Percentiles rank a stretch among this genome's conserved stretches.
Conservation (phyloP, 2,113 vertebrate species). For the Gnathonemus longibarbis region DNA sequence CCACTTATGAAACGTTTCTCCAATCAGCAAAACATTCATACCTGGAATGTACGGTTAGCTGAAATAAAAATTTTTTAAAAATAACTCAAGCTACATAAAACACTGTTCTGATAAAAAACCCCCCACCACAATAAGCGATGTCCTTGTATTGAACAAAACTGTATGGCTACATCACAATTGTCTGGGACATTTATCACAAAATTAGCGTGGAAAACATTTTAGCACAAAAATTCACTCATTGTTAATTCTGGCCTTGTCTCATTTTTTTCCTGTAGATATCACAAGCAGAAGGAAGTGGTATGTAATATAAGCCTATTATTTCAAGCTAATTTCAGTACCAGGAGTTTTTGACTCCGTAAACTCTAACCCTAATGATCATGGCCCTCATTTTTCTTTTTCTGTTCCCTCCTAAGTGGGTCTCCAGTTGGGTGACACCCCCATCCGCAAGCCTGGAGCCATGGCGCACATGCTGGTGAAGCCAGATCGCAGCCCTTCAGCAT, state of each 20-base stretch:
- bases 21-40: not conserved
- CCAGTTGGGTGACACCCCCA: not conserved
- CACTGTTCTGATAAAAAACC: not conserved
- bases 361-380: not conserved
- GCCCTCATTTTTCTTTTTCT: not conserved
- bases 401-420: constrained; percentile 25
- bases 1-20: not conserved
- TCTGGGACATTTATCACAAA: not conserved
- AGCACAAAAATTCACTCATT: not conserved
- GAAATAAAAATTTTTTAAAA: not conserved
- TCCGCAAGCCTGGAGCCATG: constrained; percentile 18
- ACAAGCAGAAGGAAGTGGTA: constrained; percentile 39
- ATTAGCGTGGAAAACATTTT: not conserved
- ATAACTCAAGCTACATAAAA: not conserved
- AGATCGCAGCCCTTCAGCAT: fast-evolving
- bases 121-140: not conserved
- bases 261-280: constrained; percentile 8
- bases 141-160: not conserved
- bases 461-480: constrained; percentile 42
- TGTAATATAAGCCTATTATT: not conserved
- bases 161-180: not conserved
- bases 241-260: not conserved
- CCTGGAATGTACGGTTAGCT: not conserved
- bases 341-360: not conserved
- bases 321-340: no score